Percentiles rank a stretch among this genome's conserved stretches.
Evolutionary conservation across 2,113 vertebrate species (phyloP).

Genomic region (Melanotaenia duboulayi): DNA sequence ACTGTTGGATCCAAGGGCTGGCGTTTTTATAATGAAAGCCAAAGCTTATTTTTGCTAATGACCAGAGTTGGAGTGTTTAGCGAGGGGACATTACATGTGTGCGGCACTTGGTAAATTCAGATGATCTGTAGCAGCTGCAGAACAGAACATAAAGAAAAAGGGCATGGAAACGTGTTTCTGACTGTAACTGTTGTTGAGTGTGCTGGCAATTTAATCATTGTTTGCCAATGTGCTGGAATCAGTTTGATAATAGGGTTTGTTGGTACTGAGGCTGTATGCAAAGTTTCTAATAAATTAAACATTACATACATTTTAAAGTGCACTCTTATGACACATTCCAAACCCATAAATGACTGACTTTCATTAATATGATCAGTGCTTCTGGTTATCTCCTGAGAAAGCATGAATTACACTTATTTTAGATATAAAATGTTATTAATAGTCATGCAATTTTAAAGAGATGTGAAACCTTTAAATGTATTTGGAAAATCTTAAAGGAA

Average conservation of each 20-base stretch:
- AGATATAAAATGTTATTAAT: too few species aligned
- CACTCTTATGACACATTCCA: background rate
- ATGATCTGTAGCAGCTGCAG: conserved; percentile 26
- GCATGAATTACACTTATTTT: background rate
- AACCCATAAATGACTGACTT: background rate
- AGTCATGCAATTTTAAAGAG: background rate
- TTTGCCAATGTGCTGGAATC: background rate
- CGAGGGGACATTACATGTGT: conserved; percentile 46
- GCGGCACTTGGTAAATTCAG: conserved; percentile 36
- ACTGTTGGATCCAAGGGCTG: conserved; percentile 74
- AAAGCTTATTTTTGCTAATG: conserved; percentile 79
- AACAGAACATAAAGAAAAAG: conserved; percentile 23
- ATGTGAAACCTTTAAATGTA: background rate
- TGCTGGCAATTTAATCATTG: conserved; percentile 1
- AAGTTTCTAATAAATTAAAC: background rate
- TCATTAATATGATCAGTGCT: background rate
- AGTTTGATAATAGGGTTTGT: background rate
- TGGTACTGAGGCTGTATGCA: background rate
- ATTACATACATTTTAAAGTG: background rate
- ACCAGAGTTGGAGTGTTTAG: conserved; percentile 62
- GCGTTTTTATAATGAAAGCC: conserved; percentile 80
- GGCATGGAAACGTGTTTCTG: background rate
- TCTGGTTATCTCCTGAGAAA: background rate
- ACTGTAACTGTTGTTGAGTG: conserved; percentile 3
- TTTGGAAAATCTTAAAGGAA: background rate